Base-by-base conservation (phyloP, 2,797 vertebrate genomes). In the Mastacembelus armatus region DNA sequence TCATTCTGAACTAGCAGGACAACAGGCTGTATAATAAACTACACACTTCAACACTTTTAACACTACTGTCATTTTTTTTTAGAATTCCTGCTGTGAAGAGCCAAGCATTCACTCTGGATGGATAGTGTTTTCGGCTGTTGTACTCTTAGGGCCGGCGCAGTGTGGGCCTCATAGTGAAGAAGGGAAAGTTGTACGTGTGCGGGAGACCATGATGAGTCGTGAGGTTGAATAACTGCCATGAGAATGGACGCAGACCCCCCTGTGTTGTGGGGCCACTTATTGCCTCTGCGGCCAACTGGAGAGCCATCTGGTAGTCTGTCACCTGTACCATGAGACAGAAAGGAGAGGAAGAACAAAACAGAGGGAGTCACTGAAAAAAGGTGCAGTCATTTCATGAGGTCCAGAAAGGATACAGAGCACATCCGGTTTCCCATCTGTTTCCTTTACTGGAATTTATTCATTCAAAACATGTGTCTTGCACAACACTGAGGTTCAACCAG, bases 201-300 rank as follows among this genome's bases (percentile, higher is more conserved):
- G 95, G 95, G 72, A 98, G 94, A 60, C 95, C 95, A 54, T 85
- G 78, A 51, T 96, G 96, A 16, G 81, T 73, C 0, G 95, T 97
- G 74, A 78, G 65, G 87, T 97, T 96, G 88, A 97, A 97, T 3
- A 29, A 74, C 5, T 29, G 85, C 96, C 96, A 97, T 33, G 80
- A 92, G 89, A 97, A 97, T 5, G 93, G 89, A 0, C 86, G 94
- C 40, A 97, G 94, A 0, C 93, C 95, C 0, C 90, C 93, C 77
- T 96, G 93, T 0, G 94, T 94, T 0, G 96, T 94, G 49, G 96
- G 96, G 2, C 95, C 95, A 0, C 92, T 98, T 51, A 97, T 90
- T 19, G 94, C 95, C 2, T 95, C 85, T 1, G 94, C 90, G 0
- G 72, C 89, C 82, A 95, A 94, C 2, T 88, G 84, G 5, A 89